A percentile compares a stretch with the other conserved stretches of the same genome.
phyloP scores from a whole-genome alignment of 2,888 invertebrate genomes.

The Flabesymbios commensalis region DNA sequence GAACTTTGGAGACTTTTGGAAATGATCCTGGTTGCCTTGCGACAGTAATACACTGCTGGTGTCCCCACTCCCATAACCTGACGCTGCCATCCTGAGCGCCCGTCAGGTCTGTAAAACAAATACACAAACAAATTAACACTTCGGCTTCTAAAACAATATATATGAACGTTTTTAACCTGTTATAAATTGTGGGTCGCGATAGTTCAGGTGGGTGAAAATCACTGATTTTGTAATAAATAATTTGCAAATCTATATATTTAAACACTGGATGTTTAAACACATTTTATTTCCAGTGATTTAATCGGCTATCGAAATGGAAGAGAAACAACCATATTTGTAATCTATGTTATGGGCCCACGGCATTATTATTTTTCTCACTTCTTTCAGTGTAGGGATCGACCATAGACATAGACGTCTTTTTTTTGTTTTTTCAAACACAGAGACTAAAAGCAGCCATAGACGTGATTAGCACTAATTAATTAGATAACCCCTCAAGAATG shows the following conservation, averaged over 20 bases:
- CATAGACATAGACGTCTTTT: too few species aligned
- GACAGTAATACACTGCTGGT: conserved; percentile 62
- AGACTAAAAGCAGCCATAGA: too few species aligned
- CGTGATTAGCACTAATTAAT: too few species aligned
- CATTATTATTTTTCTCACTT: too few species aligned
- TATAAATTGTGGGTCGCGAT: neutral
- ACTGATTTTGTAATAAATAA: neutral
- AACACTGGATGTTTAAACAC: too few species aligned
- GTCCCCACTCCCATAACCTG: conserved; percentile 99
- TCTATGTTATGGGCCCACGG: too few species aligned
- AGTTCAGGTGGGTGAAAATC: too few species aligned
- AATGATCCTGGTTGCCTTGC: conserved; percentile 55
- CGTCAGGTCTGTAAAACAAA: conserved; percentile 73
- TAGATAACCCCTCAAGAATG: too few species aligned
- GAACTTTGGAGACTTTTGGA: conserved; percentile 82
- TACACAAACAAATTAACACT: conserved; percentile 1
- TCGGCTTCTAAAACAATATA: neutral
- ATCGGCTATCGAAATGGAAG: neutral
- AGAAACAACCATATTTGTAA: too few species aligned
- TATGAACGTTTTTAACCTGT: neutral
- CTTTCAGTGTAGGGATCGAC: too few species aligned
- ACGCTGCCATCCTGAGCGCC: conserved; percentile 70
- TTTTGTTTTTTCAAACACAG: too few species aligned
- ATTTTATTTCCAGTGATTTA: too few species aligned
- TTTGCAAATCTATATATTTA: neutral